Percentiles rank a stretch among this genome's conserved stretches.
Conservation (phyloP, 2,113 vertebrate species). For the Felis chaus region DNA sequence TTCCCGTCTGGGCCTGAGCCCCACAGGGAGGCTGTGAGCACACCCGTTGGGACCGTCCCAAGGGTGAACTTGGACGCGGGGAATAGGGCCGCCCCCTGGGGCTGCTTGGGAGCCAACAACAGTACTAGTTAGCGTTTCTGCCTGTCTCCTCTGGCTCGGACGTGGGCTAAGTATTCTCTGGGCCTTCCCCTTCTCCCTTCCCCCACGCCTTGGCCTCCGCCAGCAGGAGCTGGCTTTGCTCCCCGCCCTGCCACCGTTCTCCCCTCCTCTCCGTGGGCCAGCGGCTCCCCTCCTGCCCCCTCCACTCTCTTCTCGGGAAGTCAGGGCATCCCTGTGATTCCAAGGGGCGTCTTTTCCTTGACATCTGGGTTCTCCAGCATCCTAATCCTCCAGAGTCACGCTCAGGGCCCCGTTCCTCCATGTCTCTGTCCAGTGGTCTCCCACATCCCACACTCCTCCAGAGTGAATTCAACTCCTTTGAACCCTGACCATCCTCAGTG, state of each 20-base stretch:
- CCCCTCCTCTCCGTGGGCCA: not conserved
- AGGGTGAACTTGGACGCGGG: too few relatives aligned
- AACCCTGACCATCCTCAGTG: not conserved
- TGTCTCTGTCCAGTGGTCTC: not conserved
- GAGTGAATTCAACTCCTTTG: not conserved
- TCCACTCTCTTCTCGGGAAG: not conserved
- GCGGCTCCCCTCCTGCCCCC: not conserved
- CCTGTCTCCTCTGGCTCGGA: fast-evolving
- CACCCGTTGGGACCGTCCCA: not conserved
- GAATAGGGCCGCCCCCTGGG: fast-evolving
- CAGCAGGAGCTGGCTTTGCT: not conserved
- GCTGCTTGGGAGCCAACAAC: not conserved
- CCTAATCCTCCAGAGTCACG: not conserved
- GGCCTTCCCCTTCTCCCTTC: not conserved
- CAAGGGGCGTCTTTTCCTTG: not conserved
- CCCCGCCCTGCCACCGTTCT: fast-evolving
- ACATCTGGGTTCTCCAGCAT: not conserved
- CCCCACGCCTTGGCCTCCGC: not conserved
- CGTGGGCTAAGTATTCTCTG: fast-evolving
- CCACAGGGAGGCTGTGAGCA: fast-evolving
- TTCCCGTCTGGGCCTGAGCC: not conserved
- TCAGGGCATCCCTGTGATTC: not conserved
- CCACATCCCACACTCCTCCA: not conserved
- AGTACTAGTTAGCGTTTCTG: fast-evolving
- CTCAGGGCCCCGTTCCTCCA: too few relatives aligned